Evolutionary conservation across 2,888 invertebrate species (phyloP).

Genomic region (Aphelenchoides bicaudatus): DNA sequence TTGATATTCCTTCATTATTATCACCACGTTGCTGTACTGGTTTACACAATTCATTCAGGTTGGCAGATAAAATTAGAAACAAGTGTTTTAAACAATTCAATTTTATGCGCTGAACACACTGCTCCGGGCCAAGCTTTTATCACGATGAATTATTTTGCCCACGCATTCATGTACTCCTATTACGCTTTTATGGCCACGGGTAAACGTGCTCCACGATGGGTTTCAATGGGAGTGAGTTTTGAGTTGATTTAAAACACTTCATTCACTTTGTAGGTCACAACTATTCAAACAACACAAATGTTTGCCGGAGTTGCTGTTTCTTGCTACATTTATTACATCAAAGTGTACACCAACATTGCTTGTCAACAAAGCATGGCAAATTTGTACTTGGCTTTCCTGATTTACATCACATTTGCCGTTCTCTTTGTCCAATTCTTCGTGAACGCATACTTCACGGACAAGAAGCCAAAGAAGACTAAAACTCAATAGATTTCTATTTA

Average conservation of each 20-base stretch:
- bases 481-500: no score
- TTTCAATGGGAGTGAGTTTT: no score
- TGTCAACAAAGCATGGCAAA: slow-evolving; percentile 57
- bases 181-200: slow-evolving; percentile 62
- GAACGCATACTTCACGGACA: slow-evolving; percentile 43
- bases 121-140: slow-evolving; percentile 58
- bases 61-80: neutral
- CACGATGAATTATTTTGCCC: slow-evolving; percentile 65
- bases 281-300: slow-evolving; percentile 57
- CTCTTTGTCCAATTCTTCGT: slow-evolving; percentile 56
- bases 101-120: slow-evolving; percentile 56
- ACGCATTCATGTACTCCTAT: slow-evolving; percentile 65
- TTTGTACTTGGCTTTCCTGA: slow-evolving; percentile 51
- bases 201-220: slow-evolving; percentile 65
- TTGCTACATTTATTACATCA: slow-evolving; percentile 48
- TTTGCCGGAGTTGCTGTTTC: slow-evolving; percentile 55
- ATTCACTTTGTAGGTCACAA: no score
- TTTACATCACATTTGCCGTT: slow-evolving; percentile 54
- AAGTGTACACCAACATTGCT: slow-evolving; percentile 31
- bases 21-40: slow-evolving; percentile 60
- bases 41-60: slow-evolving; percentile 60
- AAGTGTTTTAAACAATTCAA: neutral
- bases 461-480: slow-evolving; percentile 18
- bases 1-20: slow-evolving; percentile 60
- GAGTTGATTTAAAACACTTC: no score